phyloP scores from a whole-genome alignment of 2,113 vertebrate genomes.

The Mobula birostris region DNA sequence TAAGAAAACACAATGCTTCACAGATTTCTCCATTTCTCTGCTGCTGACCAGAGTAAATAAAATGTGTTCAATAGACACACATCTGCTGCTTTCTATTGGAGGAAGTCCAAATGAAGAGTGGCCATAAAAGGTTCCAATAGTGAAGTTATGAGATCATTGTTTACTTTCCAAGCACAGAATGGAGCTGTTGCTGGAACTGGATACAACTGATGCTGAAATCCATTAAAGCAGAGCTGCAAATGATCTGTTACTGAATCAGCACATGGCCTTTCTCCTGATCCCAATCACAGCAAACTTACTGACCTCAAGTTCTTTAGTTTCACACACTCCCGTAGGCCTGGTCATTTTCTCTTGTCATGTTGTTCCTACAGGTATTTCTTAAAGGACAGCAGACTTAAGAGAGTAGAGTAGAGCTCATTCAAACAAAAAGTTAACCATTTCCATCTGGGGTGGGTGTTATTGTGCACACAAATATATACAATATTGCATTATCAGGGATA shows the following conservation, averaged over 20 bases:
- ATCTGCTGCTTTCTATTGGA: background rate
- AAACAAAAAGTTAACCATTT: background rate
- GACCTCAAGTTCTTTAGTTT: background rate
- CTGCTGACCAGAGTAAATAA: background rate
- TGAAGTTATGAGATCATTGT: background rate
- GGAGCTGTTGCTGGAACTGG: constrained; percentile 14
- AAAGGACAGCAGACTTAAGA: background rate
- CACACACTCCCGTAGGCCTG: background rate
- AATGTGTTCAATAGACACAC: background rate
- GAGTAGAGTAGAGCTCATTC: background rate
- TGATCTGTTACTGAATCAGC: background rate
- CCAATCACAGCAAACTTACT: background rate
- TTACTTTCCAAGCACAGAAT: background rate
- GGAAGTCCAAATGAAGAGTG: background rate
- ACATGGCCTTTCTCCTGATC: background rate
- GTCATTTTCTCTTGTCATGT: background rate
- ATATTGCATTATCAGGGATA: background rate
- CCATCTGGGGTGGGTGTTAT: background rate
- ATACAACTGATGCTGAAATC: background rate
- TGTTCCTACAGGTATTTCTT: background rate
- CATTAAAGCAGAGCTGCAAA: background rate
- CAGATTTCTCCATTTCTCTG: background rate
- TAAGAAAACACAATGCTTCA: background rate
- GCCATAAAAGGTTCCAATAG: background rate
- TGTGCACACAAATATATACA: background rate